These are phyloP conservation scores for Hemithea aestivaria DNA, from an alignment of 2,888 invertebrate species.

Conservation along the genomic window DNA sequence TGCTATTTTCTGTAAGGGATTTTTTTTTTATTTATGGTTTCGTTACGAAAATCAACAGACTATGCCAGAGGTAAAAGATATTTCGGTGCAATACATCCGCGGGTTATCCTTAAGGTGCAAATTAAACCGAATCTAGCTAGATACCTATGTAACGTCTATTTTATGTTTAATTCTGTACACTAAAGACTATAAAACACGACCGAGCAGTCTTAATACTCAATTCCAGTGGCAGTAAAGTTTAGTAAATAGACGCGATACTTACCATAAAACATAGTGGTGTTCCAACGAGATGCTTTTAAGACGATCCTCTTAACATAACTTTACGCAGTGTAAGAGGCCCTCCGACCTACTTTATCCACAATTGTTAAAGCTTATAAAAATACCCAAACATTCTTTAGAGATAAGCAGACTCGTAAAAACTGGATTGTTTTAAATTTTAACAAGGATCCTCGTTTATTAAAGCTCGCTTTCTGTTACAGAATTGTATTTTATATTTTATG, in stretches of 20 bases:
- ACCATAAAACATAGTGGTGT: constrained; percentile 17
- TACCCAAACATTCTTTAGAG: constrained; percentile 18
- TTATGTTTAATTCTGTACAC: neutral
- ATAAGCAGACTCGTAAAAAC: constrained; percentile 17
- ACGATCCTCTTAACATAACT: constrained; percentile 26
- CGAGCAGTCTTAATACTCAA: constrained; percentile 9
- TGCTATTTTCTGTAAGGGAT: no score
- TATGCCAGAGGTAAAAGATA: no score
- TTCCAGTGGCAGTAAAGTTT: constrained; percentile 16
- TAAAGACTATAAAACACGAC: neutral
- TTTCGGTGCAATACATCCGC: no score
- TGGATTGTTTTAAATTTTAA: constrained; percentile 20
- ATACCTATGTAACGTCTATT: no score
- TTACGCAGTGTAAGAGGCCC: constrained; percentile 19
- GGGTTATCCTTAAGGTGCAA: no score
- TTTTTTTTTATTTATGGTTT: no score
- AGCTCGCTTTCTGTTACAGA: no score
- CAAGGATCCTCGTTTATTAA: no score
- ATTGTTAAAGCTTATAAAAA: constrained; percentile 25
- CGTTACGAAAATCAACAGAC: no score
- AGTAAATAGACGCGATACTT: constrained; percentile 16
- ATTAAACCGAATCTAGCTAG: no score
- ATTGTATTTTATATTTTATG: no score
- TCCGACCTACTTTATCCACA: constrained; percentile 23
- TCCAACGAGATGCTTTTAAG: constrained; percentile 23